phyloP scores from a whole-genome alignment of 2,797 vertebrate species.

The Phalanger gymnotis region DNA sequence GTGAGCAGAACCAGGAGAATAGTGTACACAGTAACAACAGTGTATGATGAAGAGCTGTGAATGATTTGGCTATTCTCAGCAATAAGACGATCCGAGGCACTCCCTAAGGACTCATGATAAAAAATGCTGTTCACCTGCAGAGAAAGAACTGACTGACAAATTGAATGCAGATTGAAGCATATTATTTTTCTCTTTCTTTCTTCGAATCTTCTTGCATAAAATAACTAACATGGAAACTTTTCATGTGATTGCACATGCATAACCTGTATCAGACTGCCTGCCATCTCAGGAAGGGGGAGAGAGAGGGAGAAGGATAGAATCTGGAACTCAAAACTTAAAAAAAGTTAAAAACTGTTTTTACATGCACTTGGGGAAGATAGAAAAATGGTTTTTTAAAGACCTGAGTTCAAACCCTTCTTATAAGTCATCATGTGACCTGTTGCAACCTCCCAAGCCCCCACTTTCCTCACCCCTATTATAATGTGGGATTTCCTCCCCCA shows the following conservation, averaged over 20 bases:
- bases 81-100: no score
- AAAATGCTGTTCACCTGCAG: background rate
- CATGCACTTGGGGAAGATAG: background rate
- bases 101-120: background rate
- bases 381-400: background rate
- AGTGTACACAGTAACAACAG: background rate
- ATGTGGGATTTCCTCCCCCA: no score
- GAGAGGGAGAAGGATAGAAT: background rate
- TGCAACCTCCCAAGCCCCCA: background rate
- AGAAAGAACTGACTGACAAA: background rate
- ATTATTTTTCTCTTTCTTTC: no score
- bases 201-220: background rate
- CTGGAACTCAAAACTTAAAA: background rate
- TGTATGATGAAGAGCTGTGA: no score
- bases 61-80: no score
- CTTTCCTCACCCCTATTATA: no score
- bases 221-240: background rate
- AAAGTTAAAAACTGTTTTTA: background rate
- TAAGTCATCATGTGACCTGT: background rate
- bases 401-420: background rate
- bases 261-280: background rate
- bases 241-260: background rate
- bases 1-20: background rate
- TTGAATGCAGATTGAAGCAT: background rate
- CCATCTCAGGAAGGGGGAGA: background rate